Evolutionary conservation across 2,113 vertebrate genomes (phyloP).

Genomic region (Cyprinus carpio): DNA sequence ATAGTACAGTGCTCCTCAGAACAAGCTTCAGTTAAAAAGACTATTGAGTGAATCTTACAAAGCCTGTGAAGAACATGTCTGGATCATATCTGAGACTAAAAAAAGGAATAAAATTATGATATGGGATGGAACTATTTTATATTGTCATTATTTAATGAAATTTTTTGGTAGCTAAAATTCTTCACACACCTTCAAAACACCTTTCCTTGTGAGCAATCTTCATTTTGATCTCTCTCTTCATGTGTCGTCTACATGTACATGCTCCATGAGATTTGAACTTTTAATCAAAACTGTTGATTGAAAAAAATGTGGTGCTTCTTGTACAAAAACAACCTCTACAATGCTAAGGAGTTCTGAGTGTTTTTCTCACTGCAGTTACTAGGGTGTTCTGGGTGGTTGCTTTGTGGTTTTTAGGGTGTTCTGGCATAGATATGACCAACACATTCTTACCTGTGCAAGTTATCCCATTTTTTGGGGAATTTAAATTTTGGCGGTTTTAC

Average conservation of each 20-base stretch:
- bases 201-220: too few species aligned
- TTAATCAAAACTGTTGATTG: neutral
- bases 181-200: neutral
- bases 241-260: neutral
- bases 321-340: neutral
- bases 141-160: neutral
- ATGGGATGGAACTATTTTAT: neutral
- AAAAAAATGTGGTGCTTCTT: neutral
- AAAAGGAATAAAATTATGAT: neutral
- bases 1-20: neutral
- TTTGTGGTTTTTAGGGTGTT: neutral
- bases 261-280: neutral
- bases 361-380: neutral
- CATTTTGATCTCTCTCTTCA: neutral
- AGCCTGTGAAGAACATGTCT: neutral
- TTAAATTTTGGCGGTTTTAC: neutral
- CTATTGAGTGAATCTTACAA: too few species aligned
- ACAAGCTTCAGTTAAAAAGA: too few species aligned
- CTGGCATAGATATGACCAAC: neutral
- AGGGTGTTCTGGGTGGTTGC: neutral
- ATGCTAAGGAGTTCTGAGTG: too few species aligned
- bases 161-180: neutral
- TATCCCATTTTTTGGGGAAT: neutral
- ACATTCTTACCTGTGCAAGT: neutral
- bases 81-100: neutral